A percentile compares a stretch with the other conserved stretches of the same genome.
Evolutionary conservation across 2,113 vertebrate species (phyloP).

Genomic region (Halichoerus grypus): DNA sequence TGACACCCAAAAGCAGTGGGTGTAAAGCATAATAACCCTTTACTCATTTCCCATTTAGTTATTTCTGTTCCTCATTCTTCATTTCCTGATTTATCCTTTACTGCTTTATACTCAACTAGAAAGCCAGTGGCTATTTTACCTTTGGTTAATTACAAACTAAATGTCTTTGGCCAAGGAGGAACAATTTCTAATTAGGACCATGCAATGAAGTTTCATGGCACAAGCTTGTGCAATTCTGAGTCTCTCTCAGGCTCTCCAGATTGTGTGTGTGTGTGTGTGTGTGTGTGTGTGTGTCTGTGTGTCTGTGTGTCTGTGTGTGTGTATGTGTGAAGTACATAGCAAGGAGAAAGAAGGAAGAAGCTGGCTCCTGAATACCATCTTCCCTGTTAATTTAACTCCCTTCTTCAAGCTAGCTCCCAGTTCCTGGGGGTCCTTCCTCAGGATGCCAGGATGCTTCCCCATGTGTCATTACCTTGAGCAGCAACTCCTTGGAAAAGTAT

Average conservation of each 20-base stretch:
- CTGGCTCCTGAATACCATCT: background rate
- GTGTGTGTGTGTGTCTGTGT: background rate
- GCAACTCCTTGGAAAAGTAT: slow-evolving; percentile 65
- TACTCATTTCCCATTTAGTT: background rate
- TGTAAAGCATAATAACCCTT: background rate
- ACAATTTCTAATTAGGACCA: background rate
- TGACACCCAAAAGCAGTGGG: background rate
- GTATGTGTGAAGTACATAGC: background rate
- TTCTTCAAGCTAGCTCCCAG: background rate
- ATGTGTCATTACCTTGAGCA: slow-evolving; percentile 44
- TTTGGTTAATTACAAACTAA: slow-evolving; percentile 23
- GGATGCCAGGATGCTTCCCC: background rate
- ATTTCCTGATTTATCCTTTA: slow-evolving; percentile 6
- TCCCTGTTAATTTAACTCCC: background rate
- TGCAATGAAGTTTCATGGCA: background rate
- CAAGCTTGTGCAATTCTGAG: background rate
- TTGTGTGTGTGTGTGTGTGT: background rate
- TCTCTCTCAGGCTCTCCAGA: background rate
- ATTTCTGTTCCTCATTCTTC: background rate
- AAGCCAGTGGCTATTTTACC: background rate
- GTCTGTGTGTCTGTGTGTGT: background rate
- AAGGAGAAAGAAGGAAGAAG: background rate
- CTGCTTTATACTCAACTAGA: background rate
- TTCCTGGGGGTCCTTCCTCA: background rate
- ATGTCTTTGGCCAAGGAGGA: background rate